Percentiles rank a stretch among this genome's conserved stretches.
Evolutionary conservation across 2,113 vertebrate species (phyloP).

Genomic region (Clarias batrachus): DNA sequence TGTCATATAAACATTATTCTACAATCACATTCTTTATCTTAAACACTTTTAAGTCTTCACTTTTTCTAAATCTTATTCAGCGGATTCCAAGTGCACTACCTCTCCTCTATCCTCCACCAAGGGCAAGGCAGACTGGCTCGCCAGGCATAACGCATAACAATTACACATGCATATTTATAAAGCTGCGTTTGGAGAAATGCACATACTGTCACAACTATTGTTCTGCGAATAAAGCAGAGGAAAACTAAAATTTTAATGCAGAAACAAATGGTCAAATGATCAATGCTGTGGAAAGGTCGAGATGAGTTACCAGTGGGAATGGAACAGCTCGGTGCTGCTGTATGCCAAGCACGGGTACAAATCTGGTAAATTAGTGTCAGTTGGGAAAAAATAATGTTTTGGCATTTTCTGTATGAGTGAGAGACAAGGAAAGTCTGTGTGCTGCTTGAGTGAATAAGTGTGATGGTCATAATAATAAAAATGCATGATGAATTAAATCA

Average conservation of each 20-base stretch:
- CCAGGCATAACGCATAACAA: constrained; percentile 39
- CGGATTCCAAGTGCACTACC: neutral
- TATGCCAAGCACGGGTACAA: neutral
- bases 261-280: constrained; percentile 47
- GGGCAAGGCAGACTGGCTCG: neutral
- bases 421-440: neutral
- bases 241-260: neutral
- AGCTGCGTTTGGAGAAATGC: constrained; percentile 58
- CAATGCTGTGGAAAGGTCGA: neutral
- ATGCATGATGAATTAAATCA: neutral
- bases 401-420: neutral
- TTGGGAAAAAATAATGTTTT: neutral
- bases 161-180: constrained; percentile 60
- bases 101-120: constrained; percentile 3
- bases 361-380: neutral
- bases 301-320: neutral
- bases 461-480: neutral
- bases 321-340: neutral
- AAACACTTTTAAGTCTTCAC: neutral
- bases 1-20: neutral
- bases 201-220: constrained; percentile 58
- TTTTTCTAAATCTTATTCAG: neutral
- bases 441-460: neutral
- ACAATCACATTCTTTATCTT: neutral
- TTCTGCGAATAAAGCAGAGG: constrained; percentile 33